phyloP scores from a whole-genome alignment of 2,888 invertebrate species.

The Adela reaumurella region DNA sequence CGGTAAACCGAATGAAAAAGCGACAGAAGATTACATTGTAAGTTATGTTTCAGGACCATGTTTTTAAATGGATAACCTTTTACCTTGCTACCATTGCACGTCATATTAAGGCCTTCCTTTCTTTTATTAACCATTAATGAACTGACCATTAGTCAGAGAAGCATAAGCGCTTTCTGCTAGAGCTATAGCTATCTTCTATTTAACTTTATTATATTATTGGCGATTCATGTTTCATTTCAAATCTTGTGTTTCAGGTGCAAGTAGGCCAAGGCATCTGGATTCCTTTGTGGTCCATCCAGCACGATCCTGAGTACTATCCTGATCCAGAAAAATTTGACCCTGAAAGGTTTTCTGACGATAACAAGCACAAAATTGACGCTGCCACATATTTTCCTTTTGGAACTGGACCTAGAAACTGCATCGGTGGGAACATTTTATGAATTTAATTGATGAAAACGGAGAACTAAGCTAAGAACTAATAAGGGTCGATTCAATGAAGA shows the following conservation, averaged over 20 bases:
- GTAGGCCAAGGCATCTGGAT: conserved; percentile 28
- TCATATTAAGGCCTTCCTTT: too few species aligned
- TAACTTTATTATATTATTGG: too few species aligned
- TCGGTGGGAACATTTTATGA: conserved; percentile 28
- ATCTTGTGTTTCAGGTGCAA: conserved; percentile 17
- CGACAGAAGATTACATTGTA: conserved; percentile 2
- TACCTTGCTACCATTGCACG: not conserved
- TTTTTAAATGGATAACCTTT: not conserved
- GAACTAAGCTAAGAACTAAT: too few species aligned
- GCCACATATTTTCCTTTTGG: conserved; percentile 48
- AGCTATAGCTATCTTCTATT: too few species aligned
- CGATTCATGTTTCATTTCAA: too few species aligned
- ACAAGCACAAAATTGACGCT: conserved; percentile 31
- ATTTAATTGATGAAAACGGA: too few species aligned
- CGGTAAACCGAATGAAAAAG: conserved; percentile 1
- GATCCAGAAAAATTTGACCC: conserved; percentile 58
- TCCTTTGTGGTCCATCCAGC: conserved; percentile 41
- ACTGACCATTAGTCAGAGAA: too few species aligned
- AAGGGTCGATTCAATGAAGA: too few species aligned
- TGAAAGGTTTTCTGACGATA: conserved; percentile 53
- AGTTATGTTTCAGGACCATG: too few species aligned
- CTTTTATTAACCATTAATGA: too few species aligned
- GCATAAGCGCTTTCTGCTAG: too few species aligned
- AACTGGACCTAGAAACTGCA: conserved; percentile 56
- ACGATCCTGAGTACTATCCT: conserved; percentile 47